Conservation (phyloP, 2,113 vertebrate species). For the Galeopterus variegatus region DNA sequence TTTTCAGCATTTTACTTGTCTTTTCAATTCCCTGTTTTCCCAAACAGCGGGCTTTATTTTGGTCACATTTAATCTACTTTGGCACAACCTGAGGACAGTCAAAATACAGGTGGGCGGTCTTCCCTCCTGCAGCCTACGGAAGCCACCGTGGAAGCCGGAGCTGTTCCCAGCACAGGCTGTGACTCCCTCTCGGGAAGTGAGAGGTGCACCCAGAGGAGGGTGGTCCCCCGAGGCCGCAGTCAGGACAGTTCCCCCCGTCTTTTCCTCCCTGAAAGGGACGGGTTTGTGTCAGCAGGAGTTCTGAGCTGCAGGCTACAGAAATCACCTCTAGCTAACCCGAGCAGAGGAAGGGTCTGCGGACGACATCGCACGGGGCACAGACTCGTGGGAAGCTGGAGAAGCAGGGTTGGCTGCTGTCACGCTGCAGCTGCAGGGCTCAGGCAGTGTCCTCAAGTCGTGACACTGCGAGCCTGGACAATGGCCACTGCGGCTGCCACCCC, state of each 20-base stretch:
- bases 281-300: background rate
- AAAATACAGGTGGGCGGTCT: background rate
- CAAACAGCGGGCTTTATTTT: slow-evolving; percentile 36
- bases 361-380: background rate
- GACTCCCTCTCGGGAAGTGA: background rate
- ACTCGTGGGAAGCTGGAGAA: background rate
- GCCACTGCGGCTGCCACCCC: background rate
- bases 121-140: background rate
- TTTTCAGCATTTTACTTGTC: background rate
- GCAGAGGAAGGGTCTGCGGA: background rate
- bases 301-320: background rate
- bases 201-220: background rate
- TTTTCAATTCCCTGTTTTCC: slow-evolving; percentile 15
- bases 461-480: background rate
- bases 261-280: background rate
- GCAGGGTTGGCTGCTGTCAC: background rate
- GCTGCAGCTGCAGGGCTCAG: rapidly evolving
- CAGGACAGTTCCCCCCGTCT: background rate
- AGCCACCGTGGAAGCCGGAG: background rate
- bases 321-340: background rate
- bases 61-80: background rate
- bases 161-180: background rate
- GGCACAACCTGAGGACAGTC: background rate
- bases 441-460: background rate
- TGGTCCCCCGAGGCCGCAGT: background rate